Base-by-base conservation (phyloP, 2,797 vertebrate genomes). In the Otolemur crassicaudatus region DNA sequence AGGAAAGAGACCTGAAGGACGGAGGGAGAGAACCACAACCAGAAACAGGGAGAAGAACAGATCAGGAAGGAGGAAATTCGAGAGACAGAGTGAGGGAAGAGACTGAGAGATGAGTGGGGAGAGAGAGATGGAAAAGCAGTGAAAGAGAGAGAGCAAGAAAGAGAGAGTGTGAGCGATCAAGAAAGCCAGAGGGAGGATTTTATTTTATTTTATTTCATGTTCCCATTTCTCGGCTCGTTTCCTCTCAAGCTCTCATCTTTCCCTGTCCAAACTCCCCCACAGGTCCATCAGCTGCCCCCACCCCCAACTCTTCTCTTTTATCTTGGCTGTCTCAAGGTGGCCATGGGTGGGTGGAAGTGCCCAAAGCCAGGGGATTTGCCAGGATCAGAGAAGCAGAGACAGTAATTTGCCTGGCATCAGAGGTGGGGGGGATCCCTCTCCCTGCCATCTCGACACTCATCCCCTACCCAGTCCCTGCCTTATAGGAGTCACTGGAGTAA, bases 211-310 rank as follows among this genome's bases (percentile, higher is more conserved):
- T 93, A 93, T 96, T 97, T 91, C 95, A 61, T 97, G 95, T 96
- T 97, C 96, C 97, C 98, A 97, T 98, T 98, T 97, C 97, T 95
- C 94, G 95, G 96, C 95, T 98, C 97, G 94, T 97, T 98, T 97
- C 93, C 96, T 88, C 75, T 0, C 89, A 97, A 92, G 83, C 87
- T 90, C 70, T 83, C 23, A 0, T 90, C 88, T 90, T 92, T 95
- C 94, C 92, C 83, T 63, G 80, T 40, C 94, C 29, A 0, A 96
- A 81, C 87, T 93, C 34, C 86, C 84, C 37, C n/a, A 70, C 91
- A 82, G 97, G 97, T 93, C 61, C 90, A 82, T 91, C 4, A 40
- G 61, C 93, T 0, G 0, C 69, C 0, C 72, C 34, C 56, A 67
- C 87, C 63, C 63, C 27, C 73, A 65, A 63, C 90, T 89, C 92